phyloP scores from a whole-genome alignment of 2,888 invertebrate species.

The Helicoverpa assulta region DNA sequence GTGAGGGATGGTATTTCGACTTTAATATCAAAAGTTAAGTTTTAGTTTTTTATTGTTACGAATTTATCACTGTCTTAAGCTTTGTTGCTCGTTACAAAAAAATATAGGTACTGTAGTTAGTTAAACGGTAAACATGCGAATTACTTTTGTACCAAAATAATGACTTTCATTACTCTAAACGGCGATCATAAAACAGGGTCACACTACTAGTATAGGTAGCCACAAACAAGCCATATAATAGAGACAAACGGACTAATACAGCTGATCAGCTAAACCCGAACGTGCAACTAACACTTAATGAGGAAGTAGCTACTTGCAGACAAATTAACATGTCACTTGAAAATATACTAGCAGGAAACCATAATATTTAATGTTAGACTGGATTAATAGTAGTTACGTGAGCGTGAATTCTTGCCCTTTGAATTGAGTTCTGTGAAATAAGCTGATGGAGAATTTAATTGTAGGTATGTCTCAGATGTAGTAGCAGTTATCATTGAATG shows the following conservation, averaged over 20 bases:
- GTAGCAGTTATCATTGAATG: not conserved
- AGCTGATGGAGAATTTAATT: slow-evolving; percentile 47
- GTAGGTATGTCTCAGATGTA: slow-evolving; percentile 15
- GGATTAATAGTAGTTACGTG: slow-evolving; percentile 84
- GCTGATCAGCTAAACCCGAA: slow-evolving; percentile 81
- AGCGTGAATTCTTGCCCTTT: slow-evolving; percentile 65
- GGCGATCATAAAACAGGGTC: slow-evolving; percentile 44
- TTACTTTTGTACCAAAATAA: not conserved
- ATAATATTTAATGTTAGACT: slow-evolving; percentile 85
- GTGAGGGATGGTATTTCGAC: slow-evolving; percentile 15
- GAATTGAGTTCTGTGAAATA: slow-evolving; percentile 61
- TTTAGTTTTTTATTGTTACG: not conserved
- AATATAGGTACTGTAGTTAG: no score
- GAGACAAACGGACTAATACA: slow-evolving; percentile 80
- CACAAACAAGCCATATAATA: slow-evolving; percentile 75
- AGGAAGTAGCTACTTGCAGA: slow-evolving; percentile 88
- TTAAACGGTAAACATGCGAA: no score
- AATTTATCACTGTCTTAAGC: not conserved
- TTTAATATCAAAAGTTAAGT: slow-evolving; percentile 19
- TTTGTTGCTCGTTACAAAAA: not conserved
- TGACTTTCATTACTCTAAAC: not conserved
- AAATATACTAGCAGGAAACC: slow-evolving; percentile 84
- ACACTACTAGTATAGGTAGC: slow-evolving; percentile 54
- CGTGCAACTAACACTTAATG: slow-evolving; percentile 86
- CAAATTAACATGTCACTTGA: slow-evolving; percentile 87